These are phyloP conservation scores for Todus mexicanus DNA, from an alignment of 2,797 vertebrate species.

Conservation along the genomic window DNA sequence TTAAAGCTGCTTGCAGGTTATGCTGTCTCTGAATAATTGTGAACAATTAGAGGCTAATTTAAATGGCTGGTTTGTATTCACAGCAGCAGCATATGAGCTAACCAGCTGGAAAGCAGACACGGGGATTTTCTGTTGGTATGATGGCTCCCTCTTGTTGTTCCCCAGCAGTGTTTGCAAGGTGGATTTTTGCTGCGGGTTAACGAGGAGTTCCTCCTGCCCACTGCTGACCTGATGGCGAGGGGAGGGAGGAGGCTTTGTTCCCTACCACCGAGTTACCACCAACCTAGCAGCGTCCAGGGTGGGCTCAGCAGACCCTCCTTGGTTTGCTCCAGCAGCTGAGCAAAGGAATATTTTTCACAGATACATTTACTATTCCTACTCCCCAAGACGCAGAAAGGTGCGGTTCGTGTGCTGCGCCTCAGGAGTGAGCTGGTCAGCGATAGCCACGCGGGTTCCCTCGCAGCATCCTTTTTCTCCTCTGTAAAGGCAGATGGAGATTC, in stretches of 20 bases:
- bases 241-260: neutral
- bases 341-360: neutral
- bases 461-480: neutral
- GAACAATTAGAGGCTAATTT: conserved; percentile 59
- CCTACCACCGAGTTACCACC: neutral
- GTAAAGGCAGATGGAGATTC: neutral
- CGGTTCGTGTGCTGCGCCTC: neutral
- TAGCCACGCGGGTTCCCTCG: neutral
- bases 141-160: conserved; percentile 7
- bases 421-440: neutral
- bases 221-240: neutral
- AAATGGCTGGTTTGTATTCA: conserved; percentile 52
- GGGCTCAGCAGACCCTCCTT: neutral
- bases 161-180: conserved; percentile 12
- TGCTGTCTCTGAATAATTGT: conserved; percentile 38
- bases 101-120: conserved; percentile 44
- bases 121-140: conserved; percentile 8
- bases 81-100: conserved; percentile 48
- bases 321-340: neutral
- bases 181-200: neutral
- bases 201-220: neutral
- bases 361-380: neutral
- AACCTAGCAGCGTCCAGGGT: neutral
- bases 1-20: conserved; percentile 28
- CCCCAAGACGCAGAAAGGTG: neutral